Evolutionary conservation across 2,888 invertebrate species (phyloP).

Genomic region (Synergus itoensis): DNA sequence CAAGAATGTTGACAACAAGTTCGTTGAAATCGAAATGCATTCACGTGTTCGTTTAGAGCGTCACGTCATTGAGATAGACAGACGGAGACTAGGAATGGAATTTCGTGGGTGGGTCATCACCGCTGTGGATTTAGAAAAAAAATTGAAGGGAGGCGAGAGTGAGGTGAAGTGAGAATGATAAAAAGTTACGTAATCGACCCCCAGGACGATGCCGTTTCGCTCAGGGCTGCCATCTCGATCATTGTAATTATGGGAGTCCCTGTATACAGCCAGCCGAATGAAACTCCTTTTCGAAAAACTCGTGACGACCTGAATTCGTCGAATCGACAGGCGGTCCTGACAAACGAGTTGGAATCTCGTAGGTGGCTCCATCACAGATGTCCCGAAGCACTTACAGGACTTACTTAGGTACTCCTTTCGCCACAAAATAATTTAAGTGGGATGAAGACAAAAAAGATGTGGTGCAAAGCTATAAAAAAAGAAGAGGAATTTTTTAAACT

Average conservation of each 20-base stretch:
- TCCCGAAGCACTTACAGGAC: slow-evolving; percentile 40
- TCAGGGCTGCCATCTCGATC: slow-evolving; percentile 59
- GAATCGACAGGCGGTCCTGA: slow-evolving; percentile 62
- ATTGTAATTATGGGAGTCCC: slow-evolving; percentile 63
- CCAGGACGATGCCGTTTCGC: slow-evolving; percentile 52
- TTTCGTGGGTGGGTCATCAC: slow-evolving; percentile 58
- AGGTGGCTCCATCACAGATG: slow-evolving; percentile 60
- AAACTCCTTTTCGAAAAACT: slow-evolving; percentile 51
- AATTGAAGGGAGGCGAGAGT: no score
- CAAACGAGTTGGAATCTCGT: slow-evolving; percentile 65
- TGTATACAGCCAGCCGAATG: slow-evolving; percentile 52
- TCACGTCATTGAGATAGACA: background rate
- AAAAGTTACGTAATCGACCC: no score
- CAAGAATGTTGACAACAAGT: slow-evolving; percentile 4
- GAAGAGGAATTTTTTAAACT: slow-evolving; percentile 35
- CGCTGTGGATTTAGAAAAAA: no score
- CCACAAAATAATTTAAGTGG: slow-evolving; percentile 36
- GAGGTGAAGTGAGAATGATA: no score
- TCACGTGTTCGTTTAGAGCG: background rate
- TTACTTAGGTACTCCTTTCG: slow-evolving; percentile 27
- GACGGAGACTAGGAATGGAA: slow-evolving; percentile 54
- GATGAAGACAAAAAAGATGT: slow-evolving; percentile 16
- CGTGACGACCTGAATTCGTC: slow-evolving; percentile 59
- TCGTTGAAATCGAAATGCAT: background rate
- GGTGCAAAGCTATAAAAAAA: slow-evolving; percentile 36